Conservation (phyloP, 2,888 invertebrate species). For the Tricholauxania praeusta region DNA sequence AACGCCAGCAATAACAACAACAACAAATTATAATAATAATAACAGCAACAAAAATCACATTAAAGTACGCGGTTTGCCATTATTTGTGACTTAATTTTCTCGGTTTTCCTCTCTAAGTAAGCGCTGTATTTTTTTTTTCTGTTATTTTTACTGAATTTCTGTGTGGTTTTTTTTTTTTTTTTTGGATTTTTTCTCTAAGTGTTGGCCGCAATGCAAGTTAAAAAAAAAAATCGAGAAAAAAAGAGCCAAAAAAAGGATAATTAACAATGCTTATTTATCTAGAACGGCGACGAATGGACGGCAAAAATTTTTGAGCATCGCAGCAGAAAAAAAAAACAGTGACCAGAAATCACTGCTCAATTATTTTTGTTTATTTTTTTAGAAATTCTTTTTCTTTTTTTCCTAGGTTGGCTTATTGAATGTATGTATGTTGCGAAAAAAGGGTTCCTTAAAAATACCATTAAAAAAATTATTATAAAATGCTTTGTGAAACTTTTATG, state of each 20-base stretch:
- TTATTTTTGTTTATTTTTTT: constrained; percentile 21
- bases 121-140: constrained; percentile 7
- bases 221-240: neutral
- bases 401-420: constrained; percentile 47
- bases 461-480: too few species aligned
- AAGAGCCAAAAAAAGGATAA: constrained; percentile 56
- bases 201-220: constrained; percentile 29
- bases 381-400: neutral
- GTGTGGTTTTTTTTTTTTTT: neutral
- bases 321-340: constrained; percentile 23
- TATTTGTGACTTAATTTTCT: constrained; percentile 55
- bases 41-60: constrained; percentile 55
- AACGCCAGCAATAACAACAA: constrained; percentile 25
- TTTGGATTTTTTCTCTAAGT: constrained; percentile 15
- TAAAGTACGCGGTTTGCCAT: constrained; percentile 62
- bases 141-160: neutral
- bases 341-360: constrained; percentile 26
- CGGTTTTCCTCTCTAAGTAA: neutral
- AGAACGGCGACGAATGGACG: constrained; percentile 64
- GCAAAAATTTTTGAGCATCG: constrained; percentile 35
- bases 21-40: constrained; percentile 2
- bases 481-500: too few species aligned
- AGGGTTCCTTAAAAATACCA: too few species aligned
- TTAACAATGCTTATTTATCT: constrained; percentile 67
- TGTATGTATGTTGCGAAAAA: constrained; percentile 42